A percentile compares a stretch with the other conserved stretches of the same genome.
Conservation (phyloP, 2,113 vertebrate species). For the Mungos mungo region DNA sequence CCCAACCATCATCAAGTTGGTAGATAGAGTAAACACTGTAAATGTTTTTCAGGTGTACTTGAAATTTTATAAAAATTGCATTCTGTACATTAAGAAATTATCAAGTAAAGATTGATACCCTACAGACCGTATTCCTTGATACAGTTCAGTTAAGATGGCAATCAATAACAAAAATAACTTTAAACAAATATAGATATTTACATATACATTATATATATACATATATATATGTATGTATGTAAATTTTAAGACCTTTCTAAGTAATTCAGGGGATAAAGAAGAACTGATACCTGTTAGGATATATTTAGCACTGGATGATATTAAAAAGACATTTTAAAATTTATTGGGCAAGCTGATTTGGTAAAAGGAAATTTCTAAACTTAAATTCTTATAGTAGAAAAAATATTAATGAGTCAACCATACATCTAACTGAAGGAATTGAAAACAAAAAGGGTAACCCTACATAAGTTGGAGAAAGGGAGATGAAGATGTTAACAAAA, state of each 20-base stretch:
- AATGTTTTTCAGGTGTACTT: neutral
- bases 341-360: neutral
- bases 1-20: neutral
- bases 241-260: neutral
- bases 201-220: too few species aligned
- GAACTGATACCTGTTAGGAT: neutral
- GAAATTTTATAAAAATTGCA: neutral
- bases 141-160: neutral
- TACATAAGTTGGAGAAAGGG: neutral
- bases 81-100: neutral
- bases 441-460: neutral
- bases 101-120: neutral
- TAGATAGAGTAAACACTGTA: neutral
- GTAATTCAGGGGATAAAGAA: neutral
- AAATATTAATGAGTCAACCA: neutral
- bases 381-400: neutral
- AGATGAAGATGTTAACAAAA: neutral
- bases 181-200: neutral
- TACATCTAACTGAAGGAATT: neutral
- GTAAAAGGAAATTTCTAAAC: neutral
- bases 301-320: neutral
- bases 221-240: neutral
- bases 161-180: neutral
- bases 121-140: neutral
- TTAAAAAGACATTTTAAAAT: neutral